phyloP scores from a whole-genome alignment of 2,113 vertebrate species.

The Neolamprologus toae region DNA sequence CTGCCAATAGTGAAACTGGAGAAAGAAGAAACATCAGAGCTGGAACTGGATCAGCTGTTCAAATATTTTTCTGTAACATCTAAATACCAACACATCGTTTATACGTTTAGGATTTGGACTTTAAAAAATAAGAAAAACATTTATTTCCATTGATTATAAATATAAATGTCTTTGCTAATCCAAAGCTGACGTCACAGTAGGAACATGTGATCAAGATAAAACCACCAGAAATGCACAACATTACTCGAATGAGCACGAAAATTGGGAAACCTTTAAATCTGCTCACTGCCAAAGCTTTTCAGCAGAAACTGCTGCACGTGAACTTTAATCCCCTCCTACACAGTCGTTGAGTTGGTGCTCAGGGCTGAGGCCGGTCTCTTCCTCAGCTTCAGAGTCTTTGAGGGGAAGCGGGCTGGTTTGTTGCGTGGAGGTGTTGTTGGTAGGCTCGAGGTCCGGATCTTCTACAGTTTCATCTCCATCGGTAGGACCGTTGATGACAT shows the following conservation, averaged over 20 bases:
- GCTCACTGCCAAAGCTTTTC: not conserved
- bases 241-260: not conserved
- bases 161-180: not conserved
- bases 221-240: not conserved
- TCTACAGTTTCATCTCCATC: not conserved
- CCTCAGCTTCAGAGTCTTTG: not conserved
- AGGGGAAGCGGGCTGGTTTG: not conserved
- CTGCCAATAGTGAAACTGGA: not conserved
- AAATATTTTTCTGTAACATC: accelerated
- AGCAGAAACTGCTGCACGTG: not conserved
- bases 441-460: not conserved
- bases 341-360: not conserved
- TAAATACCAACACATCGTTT: accelerated
- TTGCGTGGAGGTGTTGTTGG: not conserved
- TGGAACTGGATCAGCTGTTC: not conserved
- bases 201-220: not conserved
- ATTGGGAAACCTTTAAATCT: not conserved
- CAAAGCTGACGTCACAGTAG: not conserved
- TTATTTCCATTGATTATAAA: not conserved
- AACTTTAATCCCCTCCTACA: not conserved
- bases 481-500: accelerated
- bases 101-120: not conserved
- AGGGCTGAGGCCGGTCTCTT: accelerated
- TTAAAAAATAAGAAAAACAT: accelerated
- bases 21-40: not conserved